Evolutionary conservation across 2,797 vertebrate species (phyloP).

Genomic region (Sebastes jordani): DNA sequence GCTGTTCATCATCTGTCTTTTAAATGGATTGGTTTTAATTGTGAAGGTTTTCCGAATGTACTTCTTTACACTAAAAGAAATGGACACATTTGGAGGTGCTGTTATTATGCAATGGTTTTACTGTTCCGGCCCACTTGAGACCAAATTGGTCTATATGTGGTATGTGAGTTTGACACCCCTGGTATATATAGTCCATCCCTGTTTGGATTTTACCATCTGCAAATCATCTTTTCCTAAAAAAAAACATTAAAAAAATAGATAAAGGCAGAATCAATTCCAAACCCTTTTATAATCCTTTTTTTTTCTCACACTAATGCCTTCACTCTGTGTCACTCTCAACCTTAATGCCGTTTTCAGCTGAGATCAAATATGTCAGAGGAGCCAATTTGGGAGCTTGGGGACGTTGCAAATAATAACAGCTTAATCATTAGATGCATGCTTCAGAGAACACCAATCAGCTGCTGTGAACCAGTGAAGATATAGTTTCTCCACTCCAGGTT

Average conservation of each 20-base stretch:
- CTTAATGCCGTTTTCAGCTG: slow-evolving; percentile 19
- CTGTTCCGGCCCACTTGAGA: not conserved
- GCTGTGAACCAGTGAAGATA: slow-evolving; percentile 42
- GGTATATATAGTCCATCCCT: not conserved
- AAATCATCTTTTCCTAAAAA: not conserved
- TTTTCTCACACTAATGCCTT: slow-evolving; percentile 6
- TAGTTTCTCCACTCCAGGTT: slow-evolving; percentile 39
- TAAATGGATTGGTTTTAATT: not conserved
- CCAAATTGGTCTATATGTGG: not conserved
- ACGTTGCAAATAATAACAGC: slow-evolving; percentile 36
- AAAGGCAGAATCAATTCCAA: not conserved
- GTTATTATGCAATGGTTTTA: not conserved
- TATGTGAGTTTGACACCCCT: too few relatives aligned
- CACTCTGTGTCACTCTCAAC: slow-evolving; percentile 19
- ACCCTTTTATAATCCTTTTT: not conserved
- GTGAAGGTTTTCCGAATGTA: not conserved
- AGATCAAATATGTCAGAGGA: slow-evolving; percentile 41
- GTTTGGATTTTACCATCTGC: not conserved
- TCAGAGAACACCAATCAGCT: slow-evolving; percentile 51
- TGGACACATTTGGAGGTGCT: not conserved
- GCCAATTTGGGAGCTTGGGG: slow-evolving; percentile 36
- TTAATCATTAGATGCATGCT: slow-evolving; percentile 58
- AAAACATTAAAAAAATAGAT: not conserved
- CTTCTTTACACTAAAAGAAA: not conserved
- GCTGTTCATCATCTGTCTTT: too few relatives aligned